These are phyloP conservation scores for Strongylocentrotus purpuratus DNA, from an alignment of 35 echinoderm and acorn worm genomes.

Conservation along the genomic window DNA sequence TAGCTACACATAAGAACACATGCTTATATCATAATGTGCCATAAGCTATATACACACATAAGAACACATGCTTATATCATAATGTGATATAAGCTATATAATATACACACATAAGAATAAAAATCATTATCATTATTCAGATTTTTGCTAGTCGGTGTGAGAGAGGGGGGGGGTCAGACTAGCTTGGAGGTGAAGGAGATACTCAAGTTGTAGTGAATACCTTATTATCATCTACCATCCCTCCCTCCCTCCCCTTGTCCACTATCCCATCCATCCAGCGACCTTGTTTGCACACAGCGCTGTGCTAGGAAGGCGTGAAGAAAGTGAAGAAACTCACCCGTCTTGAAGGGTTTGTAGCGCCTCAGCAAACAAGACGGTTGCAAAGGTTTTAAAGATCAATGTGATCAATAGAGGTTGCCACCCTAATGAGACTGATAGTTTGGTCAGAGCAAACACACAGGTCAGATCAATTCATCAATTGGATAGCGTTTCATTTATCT, in stretches of 20 bases:
- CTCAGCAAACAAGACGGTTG: neutral
- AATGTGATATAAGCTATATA: too few species aligned
- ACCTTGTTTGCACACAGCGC: neutral
- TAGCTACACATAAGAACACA: too few species aligned
- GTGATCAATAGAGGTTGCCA: slow-evolving; percentile 15
- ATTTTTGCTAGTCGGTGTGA: too few species aligned
- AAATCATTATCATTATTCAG: too few species aligned
- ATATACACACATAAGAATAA: too few species aligned
- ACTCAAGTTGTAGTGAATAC: too few species aligned
- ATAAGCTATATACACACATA: too few species aligned
- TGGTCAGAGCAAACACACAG: neutral
- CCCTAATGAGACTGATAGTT: slow-evolving; percentile 16
- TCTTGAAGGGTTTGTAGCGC: neutral
- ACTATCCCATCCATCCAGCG: neutral
- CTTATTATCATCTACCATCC: neutral
- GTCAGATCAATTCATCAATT: slow-evolving; percentile 12
- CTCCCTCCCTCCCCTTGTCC: neutral
- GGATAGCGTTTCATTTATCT: neutral
- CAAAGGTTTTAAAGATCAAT: neutral
- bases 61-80: too few species aligned
- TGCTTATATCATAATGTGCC: too few species aligned
- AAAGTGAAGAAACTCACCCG: neutral
- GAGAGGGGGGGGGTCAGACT: too few species aligned
- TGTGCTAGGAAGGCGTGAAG: neutral
- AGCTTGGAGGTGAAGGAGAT: too few species aligned